phyloP scores from a whole-genome alignment of 2,797 vertebrate species.

The Acanthis flammea region DNA sequence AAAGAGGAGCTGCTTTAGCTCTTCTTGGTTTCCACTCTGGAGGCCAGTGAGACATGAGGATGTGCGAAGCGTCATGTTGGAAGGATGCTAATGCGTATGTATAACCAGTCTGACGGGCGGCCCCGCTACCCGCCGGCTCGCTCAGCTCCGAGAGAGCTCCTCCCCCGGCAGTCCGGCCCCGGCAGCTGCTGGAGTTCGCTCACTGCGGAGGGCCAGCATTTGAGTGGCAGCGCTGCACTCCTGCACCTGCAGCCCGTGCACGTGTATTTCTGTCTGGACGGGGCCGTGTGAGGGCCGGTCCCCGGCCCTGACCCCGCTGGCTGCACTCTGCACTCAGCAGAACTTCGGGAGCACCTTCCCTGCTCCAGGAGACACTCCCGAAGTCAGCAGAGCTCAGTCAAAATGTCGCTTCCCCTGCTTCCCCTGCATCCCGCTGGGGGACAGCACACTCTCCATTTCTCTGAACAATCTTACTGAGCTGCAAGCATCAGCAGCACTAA shows the following conservation, averaged over 20 bases:
- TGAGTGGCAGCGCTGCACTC: not conserved
- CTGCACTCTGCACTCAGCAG: not conserved
- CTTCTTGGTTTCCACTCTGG: not conserved
- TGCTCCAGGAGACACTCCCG: not conserved
- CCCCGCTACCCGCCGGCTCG: not conserved
- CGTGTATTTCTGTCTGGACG: fast-evolving
- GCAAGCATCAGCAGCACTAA: not conserved
- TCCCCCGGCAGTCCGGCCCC: not conserved
- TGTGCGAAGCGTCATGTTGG: not conserved
- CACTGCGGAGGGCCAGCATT: fast-evolving
- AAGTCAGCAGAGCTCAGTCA: not conserved
- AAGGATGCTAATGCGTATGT: not conserved
- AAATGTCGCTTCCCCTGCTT: not conserved
- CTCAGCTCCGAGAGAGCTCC: not conserved
- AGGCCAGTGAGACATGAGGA: not conserved
- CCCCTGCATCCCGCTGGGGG: not conserved
- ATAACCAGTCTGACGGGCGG: not conserved
- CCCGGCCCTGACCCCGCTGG: not conserved
- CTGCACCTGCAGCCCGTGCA: not conserved
- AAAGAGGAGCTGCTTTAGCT: not conserved
- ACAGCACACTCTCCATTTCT: not conserved
- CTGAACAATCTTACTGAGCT: not conserved
- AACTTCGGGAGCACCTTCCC: not conserved
- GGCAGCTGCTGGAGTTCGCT: not conserved
- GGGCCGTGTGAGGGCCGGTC: not conserved